Base-by-base conservation (phyloP, 2,797 vertebrate genomes). In the Falco novaeseelandiae region DNA sequence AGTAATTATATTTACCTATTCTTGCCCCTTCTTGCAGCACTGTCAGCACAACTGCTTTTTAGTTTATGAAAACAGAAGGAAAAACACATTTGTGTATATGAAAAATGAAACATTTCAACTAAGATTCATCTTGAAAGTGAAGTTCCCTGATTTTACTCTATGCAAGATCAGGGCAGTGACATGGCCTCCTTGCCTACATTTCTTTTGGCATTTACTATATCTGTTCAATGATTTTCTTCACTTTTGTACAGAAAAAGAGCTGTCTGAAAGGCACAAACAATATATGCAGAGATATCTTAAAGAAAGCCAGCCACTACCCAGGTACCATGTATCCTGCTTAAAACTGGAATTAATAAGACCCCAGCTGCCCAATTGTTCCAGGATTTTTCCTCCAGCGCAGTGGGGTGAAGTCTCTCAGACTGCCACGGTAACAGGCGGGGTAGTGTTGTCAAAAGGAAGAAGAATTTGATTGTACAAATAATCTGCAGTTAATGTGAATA, bases 1-100 rank as follows among this genome's bases (percentile, higher is more conserved):
- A 74, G 52, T 96, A 94, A 93, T 95, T 96, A 29, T 90, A 94
- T 96, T 94, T 96, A 80, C 80, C 38, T 89, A 9, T 96, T 96
- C 48, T 89, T 79, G 27, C 52, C 78, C 66, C 70, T 92, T 90
- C 42, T 70, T 83, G 44, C 32, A 95, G 72, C 36, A 76, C 32
- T 79, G 6, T 87, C 74, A 80, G 86, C 73, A 85, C 36, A 92
- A 59, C 48, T 66, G 44, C 34, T 89, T 94, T 89, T 91, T 66
- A 46, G 14, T 83, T 91, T 76, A 71, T 87, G 79, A 87, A 93
- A 93, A 87, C 65, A 61, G 29, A 88, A 72, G 69, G 80, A 91
- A 94, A 94, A 96, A 97, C 5, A 9, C 36, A 55, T 71, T 94
- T 96, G n/a, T 40, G 8, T 88, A 55, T 69, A 74, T 51, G 79